Conservation (phyloP, 1,140 invertebrate genomes). For the Procambarus virginalis region DNA sequence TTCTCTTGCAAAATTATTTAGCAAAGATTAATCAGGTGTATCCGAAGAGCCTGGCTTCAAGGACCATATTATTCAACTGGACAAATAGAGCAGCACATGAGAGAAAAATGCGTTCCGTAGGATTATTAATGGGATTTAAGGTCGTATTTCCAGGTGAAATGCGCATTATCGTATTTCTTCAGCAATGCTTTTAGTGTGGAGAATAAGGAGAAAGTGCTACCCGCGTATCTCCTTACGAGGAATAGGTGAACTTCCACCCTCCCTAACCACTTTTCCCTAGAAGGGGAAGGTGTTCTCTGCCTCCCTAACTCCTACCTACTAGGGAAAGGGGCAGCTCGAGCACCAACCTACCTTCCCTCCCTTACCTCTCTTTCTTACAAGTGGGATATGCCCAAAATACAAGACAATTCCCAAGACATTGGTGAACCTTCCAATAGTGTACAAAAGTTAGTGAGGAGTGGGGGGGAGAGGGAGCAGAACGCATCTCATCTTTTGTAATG, state of each 20-base stretch:
- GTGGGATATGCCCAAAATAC: conserved; percentile 22
- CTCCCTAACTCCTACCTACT: background rate
- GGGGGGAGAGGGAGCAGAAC: background rate
- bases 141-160: conserved; percentile 45
- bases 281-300: background rate
- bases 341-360: background rate
- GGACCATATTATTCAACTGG: background rate
- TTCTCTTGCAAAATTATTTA: conserved; percentile 7
- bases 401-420: conserved; percentile 45
- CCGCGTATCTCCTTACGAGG: no score
- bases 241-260: no score
- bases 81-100: conserved; percentile 3
- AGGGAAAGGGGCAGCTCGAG: no score
- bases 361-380: background rate
- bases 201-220: background rate
- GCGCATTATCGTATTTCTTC: conserved; percentile 41
- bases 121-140: conserved; percentile 44
- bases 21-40: conserved; percentile 26
- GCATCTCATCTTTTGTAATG: conserved; percentile 57
- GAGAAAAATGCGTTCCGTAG: conserved; percentile 35
- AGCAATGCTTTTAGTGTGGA: conserved; percentile 37
- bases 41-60: background rate
- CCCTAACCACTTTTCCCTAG: no score
- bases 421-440: conserved; percentile 49
- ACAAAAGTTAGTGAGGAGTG: conserved; percentile 5